phyloP scores from a whole-genome alignment of 2,888 invertebrate genomes.

The Heliconius sara region DNA sequence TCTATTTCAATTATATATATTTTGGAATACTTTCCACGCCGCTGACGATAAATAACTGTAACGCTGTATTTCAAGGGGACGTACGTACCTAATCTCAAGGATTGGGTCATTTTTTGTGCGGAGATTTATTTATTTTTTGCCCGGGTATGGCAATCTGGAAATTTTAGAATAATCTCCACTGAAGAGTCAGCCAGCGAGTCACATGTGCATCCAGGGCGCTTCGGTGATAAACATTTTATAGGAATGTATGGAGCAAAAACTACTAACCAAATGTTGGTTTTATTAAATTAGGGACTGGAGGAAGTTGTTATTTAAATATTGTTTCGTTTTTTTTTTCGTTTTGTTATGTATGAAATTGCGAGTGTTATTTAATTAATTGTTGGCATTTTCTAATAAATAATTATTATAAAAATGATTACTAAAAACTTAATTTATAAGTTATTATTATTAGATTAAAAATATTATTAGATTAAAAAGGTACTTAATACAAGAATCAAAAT shows the following conservation, averaged over 20 bases:
- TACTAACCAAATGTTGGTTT: slow-evolving; percentile 77
- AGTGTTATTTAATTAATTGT: background rate
- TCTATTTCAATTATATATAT: background rate
- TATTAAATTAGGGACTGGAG: slow-evolving; percentile 69
- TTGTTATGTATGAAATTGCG: slow-evolving; percentile 27
- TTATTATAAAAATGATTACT: no score
- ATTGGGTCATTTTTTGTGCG: slow-evolving; percentile 77
- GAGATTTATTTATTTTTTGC: slow-evolving; percentile 83
- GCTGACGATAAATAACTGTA: slow-evolving; percentile 64
- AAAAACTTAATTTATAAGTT: no score
- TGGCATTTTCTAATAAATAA: background rate
- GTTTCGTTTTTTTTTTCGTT: slow-evolving; percentile 52
- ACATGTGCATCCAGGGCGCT: slow-evolving; percentile 70
- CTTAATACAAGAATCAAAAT: no score
- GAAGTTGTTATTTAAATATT: slow-evolving; percentile 77
- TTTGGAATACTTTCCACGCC: slow-evolving; percentile 2
- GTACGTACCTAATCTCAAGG: slow-evolving; percentile 70
- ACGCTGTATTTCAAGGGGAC: slow-evolving; percentile 75
- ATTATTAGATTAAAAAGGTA: no score
- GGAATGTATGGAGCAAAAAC: slow-evolving; percentile 81
- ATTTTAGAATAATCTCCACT: slow-evolving; percentile 80
- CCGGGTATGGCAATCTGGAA: slow-evolving; percentile 81
- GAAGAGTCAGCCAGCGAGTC: slow-evolving; percentile 60
- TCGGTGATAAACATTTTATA: slow-evolving; percentile 82
- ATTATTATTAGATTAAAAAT: no score